Conservation (phyloP, 2,888 invertebrate species). For the Nemurella pictetii region DNA sequence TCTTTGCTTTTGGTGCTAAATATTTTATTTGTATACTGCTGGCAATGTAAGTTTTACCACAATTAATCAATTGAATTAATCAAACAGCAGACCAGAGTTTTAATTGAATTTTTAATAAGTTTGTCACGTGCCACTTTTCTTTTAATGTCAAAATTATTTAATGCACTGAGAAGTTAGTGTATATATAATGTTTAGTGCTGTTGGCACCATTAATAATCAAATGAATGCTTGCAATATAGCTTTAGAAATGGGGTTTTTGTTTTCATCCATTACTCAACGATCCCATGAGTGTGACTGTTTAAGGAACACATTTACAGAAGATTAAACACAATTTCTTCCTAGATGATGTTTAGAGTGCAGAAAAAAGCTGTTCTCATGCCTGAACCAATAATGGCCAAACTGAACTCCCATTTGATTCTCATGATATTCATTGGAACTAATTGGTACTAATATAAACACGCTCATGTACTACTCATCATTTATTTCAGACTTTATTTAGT, state of each 20-base stretch:
- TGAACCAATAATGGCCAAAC: background rate
- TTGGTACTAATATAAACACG: background rate
- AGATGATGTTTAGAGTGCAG: background rate
- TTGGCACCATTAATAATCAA: background rate
- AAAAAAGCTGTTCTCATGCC: background rate
- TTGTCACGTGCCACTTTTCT: background rate
- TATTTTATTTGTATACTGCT: background rate
- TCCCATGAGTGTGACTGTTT: background rate
- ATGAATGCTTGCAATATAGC: background rate
- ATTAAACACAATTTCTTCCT: background rate
- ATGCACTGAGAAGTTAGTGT: background rate
- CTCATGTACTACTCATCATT: background rate
- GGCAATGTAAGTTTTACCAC: background rate
- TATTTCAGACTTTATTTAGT: background rate
- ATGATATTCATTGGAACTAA: background rate
- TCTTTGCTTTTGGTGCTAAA: background rate
- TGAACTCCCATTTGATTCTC: background rate
- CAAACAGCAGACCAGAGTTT: background rate
- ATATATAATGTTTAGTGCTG: background rate
- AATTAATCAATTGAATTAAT: background rate
- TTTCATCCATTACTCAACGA: background rate
- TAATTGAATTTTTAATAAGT: background rate
- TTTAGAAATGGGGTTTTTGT: background rate
- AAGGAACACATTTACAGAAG: background rate
- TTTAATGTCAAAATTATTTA: background rate